Evolutionary conservation across 1,140 invertebrate species (phyloP), one percentile per base, ranked within the genome.

Genomic region (Drosophila nannoptera): DNA sequence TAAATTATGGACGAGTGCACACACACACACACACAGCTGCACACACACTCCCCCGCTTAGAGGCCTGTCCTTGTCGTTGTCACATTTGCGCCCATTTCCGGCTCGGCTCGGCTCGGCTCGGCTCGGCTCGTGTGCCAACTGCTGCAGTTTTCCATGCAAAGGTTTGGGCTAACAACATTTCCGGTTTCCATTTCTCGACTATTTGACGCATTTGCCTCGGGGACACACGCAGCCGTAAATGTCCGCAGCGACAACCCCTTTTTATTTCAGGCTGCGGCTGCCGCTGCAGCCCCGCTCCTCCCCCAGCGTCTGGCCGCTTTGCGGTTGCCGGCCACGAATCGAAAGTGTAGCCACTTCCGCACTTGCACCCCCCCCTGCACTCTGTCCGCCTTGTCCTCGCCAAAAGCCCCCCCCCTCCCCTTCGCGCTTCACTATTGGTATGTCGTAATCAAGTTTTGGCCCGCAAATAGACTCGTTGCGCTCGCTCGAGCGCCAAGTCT

Each of bases 141-240:
- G 22, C 22, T 22, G 59, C 53, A 61, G 48, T 46, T 54, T 40
- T 48, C 6, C n/a, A 36, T 4, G 8, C 3, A 29, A 22, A 1
- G 16, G 52, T 4, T 49, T 36, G 31, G 52, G n/a, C 8, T 70
- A 76, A 83, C 81, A 84, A 83, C 78, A 83, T 83, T 84, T 83
- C 78, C 78, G 78, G 78, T 83, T 84, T 83, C 78, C 78, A 83
- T 83, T 83, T 83, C 78, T 84, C 64, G 78, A 66, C 78, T 66
- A 70, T 66, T 70, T 70, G 68, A 9, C 68, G 68, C 60, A 64
- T 63, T 73, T 72, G 75, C 69, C 73, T 71, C 68, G 43, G 75
- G 75, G 70, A 69, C 59, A 53, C 69, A 73, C 61, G 22, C 60
- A 52, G 62, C 52, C 31, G 16, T 60, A 73, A 80, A 82, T 83